These are phyloP conservation scores for Brachionus paranguensis DNA, from an alignment of 1,140 invertebrate species.

Conservation along the genomic window DNA sequence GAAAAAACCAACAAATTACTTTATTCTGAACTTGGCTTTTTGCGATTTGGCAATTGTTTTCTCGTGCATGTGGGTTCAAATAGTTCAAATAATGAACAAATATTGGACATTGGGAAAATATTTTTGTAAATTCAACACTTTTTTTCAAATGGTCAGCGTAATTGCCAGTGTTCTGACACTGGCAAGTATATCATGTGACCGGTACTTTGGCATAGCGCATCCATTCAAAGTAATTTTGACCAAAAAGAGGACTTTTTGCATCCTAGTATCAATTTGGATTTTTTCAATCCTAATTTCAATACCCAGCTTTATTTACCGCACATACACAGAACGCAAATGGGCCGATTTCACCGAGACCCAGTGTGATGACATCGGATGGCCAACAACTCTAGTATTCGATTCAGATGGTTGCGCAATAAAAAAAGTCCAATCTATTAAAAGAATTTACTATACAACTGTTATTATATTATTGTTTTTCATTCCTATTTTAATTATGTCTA, in stretches of 20 bases:
- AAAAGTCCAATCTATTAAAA: constrained; percentile 42
- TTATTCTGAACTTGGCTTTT: constrained; percentile 15
- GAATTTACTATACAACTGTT: constrained; percentile 48
- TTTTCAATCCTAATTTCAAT: not conserved
- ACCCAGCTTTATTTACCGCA: constrained; percentile 11
- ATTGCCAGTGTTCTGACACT: not conserved
- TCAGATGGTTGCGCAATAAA: not conserved
- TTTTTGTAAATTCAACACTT: constrained; percentile 29
- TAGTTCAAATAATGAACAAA: not conserved
- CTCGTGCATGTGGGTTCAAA: not conserved
- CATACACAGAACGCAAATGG: not conserved
- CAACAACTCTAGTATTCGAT: not conserved
- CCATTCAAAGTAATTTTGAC: not conserved
- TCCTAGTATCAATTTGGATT: not conserved
- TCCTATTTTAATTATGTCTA: constrained; percentile 49
- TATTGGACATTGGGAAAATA: constrained; percentile 14
- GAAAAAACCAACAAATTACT: constrained; percentile 16
- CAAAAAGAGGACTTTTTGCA: not conserved
- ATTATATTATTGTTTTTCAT: constrained; percentile 49
- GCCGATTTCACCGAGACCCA: not conserved
- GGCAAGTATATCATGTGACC: not conserved
- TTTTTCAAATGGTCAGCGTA: not conserved
- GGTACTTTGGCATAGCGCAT: not conserved
- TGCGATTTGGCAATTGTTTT: not conserved
- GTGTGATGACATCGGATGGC: not conserved